Evolutionary conservation across 30 jellyfish, hydroid and myxozoan genomes (phyloP), one percentile per base, ranked within the genome.

Genomic region (Hydractinia symbiolongicarpus): DNA sequence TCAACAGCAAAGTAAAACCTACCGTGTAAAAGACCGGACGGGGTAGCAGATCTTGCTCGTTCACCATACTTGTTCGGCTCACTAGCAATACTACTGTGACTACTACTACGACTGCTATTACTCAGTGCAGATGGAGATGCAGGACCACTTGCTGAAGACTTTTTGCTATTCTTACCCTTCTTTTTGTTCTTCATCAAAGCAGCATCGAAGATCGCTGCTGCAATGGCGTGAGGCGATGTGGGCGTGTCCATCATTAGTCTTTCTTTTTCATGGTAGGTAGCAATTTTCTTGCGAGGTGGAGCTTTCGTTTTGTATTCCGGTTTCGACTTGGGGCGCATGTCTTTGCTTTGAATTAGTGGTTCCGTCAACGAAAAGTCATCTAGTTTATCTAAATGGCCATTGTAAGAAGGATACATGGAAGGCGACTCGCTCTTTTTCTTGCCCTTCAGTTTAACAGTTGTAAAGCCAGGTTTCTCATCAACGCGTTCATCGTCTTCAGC

Each of bases 331-430:
- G 30, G 71, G 8, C 49, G 8, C 44, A 53, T 50, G 13, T 67
- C 81, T 58, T 58, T 58, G 67, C 54, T 54, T 21, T 78, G 76
- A 7, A 96, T 96, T 62, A 81, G 88, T 54, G 99, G 99, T 88
- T 96, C 99, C n/a, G 95, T 80, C 13, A 94, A 84, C 51, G 96
- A 85, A 17, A 94, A 88, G 16, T 94, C 99, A 79, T 94, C 99
- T 7, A 94, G 92, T 55, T 85, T 83, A 58, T 94, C 99, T 73
- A 91, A 50, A 11, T 95, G 73, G 16, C 80, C 55, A 6, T 53
- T 84, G 53, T 50, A 21, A 54, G 90, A 49, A 4, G 81, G 49
- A 49, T 54, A 50, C 60, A 44, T 72, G 19, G 85, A 14, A 6
- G 85, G 86, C 21, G 85, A 9, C 49, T 83, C 91, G 6, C 16